These are phyloP conservation scores for Anagyrus pseudococci DNA, from an alignment of 2,888 invertebrate genomes.

Conservation along the genomic window DNA sequence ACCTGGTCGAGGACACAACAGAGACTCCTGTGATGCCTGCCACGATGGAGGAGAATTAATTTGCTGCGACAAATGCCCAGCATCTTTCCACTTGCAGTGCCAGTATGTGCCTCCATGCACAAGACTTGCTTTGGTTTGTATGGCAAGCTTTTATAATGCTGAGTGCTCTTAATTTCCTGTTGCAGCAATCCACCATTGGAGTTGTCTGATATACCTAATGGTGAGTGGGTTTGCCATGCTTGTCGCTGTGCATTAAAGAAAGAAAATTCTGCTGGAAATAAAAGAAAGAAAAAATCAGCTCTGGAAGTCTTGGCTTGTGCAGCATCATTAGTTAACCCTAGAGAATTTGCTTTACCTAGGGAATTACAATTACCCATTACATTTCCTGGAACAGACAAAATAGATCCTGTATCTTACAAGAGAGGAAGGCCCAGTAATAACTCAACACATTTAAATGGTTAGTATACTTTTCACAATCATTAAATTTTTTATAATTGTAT, in stretches of 20 bases:
- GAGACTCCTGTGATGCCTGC: slow-evolving; percentile 93
- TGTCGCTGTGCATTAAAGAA: slow-evolving; percentile 68
- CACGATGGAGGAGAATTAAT: slow-evolving; percentile 93
- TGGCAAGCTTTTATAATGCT: not conserved
- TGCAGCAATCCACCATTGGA: slow-evolving; percentile 90
- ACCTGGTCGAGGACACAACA: slow-evolving; percentile 89
- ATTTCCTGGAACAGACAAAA: slow-evolving; percentile 85
- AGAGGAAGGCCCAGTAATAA: slow-evolving; percentile 50
- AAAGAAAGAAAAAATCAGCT: slow-evolving; percentile 63
- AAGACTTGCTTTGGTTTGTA: not conserved
- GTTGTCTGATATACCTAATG: slow-evolving; percentile 86
- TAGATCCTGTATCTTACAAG: slow-evolving; percentile 61
- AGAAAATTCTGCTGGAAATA: slow-evolving; percentile 46
- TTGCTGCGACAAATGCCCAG: slow-evolving; percentile 95
- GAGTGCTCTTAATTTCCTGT: slow-evolving; percentile 29
- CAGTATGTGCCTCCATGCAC: slow-evolving; percentile 74
- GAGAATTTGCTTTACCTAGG: slow-evolving; percentile 86
- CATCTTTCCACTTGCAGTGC: slow-evolving; percentile 94
- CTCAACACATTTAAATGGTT: slow-evolving; percentile 50
- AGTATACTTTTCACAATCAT: slow-evolving; percentile 13
- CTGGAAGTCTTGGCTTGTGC: slow-evolving; percentile 82
- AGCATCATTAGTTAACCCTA: slow-evolving; percentile 85
- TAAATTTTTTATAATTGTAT: not conserved
- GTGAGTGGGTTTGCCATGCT: slow-evolving; percentile 90
- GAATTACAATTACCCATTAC: slow-evolving; percentile 78